phyloP scores from a whole-genome alignment of 92 coral and sea anemone genomes.

The Pocillopora grandis region DNA sequence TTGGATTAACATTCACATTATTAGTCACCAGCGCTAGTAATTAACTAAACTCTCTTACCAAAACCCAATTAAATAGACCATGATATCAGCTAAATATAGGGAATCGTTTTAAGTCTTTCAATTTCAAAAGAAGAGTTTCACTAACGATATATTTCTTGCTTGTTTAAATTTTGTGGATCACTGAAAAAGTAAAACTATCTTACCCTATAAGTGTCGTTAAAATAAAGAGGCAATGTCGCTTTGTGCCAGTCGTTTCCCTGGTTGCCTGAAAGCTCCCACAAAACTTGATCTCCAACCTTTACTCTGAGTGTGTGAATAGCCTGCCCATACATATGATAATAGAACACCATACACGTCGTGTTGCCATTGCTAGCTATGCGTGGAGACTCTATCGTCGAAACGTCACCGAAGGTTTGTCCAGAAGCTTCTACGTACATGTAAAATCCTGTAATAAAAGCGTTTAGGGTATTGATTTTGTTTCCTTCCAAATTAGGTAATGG shows the following conservation, averaged over 20 bases:
- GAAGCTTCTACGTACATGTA: slow-evolving; percentile 71
- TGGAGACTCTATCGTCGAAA: slow-evolving; percentile 66
- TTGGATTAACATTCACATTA: too few relatives aligned
- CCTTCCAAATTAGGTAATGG: too few relatives aligned
- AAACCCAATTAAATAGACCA: too few relatives aligned
- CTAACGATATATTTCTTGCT: too few relatives aligned
- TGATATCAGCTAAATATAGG: too few relatives aligned
- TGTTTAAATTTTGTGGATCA: neutral
- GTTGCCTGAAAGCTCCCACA: slow-evolving; percentile 69
- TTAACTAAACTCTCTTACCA: too few relatives aligned
- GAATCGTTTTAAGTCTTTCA: too few relatives aligned
- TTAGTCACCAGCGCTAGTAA: too few relatives aligned
- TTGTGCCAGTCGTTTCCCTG: slow-evolving; percentile 83
- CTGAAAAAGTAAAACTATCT: neutral
- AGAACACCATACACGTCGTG: slow-evolving; percentile 68
- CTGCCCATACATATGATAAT: slow-evolving; percentile 76
- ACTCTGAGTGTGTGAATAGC: slow-evolving; percentile 56
- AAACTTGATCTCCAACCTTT: slow-evolving; percentile 44
- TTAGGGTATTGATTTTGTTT: too few relatives aligned
- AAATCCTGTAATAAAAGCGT: slow-evolving; percentile 44
- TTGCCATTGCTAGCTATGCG: slow-evolving; percentile 44
- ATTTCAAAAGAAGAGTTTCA: too few relatives aligned
- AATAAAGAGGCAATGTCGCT: slow-evolving; percentile 75
- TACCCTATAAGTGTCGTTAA: slow-evolving; percentile 53
- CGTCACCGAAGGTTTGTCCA: slow-evolving; percentile 33